These are phyloP conservation scores for Microctonus brassicae DNA, from an alignment of 2,888 invertebrate species.

Conservation along the genomic window DNA sequence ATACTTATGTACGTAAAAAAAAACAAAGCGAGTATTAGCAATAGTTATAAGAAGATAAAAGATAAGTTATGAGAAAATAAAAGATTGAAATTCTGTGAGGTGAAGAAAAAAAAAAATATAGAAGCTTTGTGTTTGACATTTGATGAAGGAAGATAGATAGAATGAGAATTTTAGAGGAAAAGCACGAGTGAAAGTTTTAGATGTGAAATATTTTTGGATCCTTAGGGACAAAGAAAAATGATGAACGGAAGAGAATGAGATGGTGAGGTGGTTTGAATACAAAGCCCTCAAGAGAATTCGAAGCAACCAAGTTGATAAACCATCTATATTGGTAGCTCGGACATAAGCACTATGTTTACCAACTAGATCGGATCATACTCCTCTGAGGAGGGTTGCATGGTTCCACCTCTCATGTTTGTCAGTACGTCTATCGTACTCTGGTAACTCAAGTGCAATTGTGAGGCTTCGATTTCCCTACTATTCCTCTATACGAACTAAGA, in stretches of 20 bases:
- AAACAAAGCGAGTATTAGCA: conserved; percentile 38
- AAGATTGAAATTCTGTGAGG: not conserved
- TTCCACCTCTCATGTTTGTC: conserved; percentile 15
- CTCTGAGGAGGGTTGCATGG: conserved; percentile 1
- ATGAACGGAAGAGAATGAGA: not conserved
- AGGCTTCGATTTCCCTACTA: conserved; percentile 13
- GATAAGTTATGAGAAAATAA: conserved; percentile 40
- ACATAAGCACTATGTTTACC: conserved; percentile 35
- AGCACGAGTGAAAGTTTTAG: not conserved
- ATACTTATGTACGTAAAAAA: conserved; percentile 37
- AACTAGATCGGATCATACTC: conserved; percentile 29
- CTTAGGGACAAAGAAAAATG: not conserved
- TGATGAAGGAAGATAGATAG: not conserved
- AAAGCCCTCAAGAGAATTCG: conserved; percentile 1
- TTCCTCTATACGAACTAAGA: conserved; percentile 5
- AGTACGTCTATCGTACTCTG: conserved; percentile 23
- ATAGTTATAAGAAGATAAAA: conserved; percentile 43
- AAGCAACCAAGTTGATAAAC: conserved; percentile 1
- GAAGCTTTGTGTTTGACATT: not conserved
- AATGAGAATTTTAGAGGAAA: too few species aligned
- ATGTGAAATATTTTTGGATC: not conserved
- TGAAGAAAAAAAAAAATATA: not conserved
- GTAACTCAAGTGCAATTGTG: conserved; percentile 27
- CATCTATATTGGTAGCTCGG: not conserved
- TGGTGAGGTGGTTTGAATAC: not conserved